Conservation (phyloP, 2,113 vertebrate genomes). For the Serilophus lunatus region DNA sequence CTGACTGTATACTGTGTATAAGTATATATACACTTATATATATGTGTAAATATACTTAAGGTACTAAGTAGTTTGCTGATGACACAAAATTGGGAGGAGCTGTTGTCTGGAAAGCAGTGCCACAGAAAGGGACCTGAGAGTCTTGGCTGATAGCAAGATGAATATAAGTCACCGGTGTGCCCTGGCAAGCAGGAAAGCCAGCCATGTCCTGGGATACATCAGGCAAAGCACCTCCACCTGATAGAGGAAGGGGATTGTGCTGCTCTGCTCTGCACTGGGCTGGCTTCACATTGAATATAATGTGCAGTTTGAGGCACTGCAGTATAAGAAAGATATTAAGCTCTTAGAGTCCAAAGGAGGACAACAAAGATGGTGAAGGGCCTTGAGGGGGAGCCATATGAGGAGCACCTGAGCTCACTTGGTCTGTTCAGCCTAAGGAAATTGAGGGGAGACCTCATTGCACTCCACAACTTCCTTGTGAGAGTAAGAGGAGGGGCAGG, state of each 20-base stretch:
- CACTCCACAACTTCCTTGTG: background rate
- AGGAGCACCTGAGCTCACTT: background rate
- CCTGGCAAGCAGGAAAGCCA: background rate
- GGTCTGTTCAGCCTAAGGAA: background rate
- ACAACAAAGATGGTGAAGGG: accelerated
- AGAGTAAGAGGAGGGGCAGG: too few relatives aligned
- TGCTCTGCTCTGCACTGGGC: accelerated
- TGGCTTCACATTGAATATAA: accelerated
- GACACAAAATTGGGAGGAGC: background rate
- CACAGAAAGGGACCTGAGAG: accelerated
- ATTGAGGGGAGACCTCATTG: background rate
- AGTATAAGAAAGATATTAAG: background rate
- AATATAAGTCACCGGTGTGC: background rate
- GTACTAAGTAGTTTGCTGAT: background rate
- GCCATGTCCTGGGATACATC: accelerated
- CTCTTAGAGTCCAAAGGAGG: background rate
- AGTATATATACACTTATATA: too few relatives aligned
- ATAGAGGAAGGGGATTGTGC: background rate
- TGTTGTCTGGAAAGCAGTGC: background rate
- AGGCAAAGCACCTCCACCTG: accelerated
- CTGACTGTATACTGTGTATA: too few relatives aligned
- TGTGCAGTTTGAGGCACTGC: too few relatives aligned
- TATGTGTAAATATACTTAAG: background rate
- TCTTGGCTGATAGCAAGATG: accelerated
- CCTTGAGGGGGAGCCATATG: background rate